Conservation (phyloP, 2,888 invertebrate genomes). For the Microctonus brassicae region DNA sequence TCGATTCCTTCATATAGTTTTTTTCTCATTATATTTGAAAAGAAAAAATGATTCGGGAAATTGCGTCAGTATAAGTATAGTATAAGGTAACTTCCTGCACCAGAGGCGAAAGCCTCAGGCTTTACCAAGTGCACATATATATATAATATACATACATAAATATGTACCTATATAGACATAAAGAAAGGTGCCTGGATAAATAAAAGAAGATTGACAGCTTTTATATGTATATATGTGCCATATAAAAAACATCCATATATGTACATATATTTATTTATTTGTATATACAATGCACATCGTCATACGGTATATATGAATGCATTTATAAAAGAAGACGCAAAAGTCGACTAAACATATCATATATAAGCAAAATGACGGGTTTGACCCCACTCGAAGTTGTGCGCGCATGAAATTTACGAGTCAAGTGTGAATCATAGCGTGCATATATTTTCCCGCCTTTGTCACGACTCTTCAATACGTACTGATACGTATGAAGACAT, state of each 20-base stretch:
- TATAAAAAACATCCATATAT: background rate
- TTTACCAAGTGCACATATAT: background rate
- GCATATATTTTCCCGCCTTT: background rate
- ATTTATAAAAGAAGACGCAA: constrained; percentile 27
- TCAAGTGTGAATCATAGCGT: constrained; percentile 20
- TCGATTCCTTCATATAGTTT: too few species aligned
- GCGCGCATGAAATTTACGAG: constrained; percentile 9
- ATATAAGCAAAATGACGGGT: background rate
- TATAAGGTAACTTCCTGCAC: constrained; percentile 10
- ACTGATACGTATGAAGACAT: too few species aligned
- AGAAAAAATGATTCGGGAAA: background rate
- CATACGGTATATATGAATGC: constrained; percentile 3
- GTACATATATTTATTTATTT: background rate
- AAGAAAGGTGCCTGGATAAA: constrained; percentile 14
- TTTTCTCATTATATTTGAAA: too few species aligned
- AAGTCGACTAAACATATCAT: constrained; percentile 32
- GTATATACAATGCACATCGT: background rate
- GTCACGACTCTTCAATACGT: background rate
- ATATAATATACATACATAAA: too few species aligned
- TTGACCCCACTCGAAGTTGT: background rate
- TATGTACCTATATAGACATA: background rate
- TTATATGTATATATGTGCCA: constrained; percentile 14
- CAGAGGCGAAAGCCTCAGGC: background rate
- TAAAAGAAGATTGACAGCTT: constrained; percentile 19
- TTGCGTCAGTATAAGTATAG: background rate